These are phyloP conservation scores for Sebastes baramenuke DNA, from an alignment of 2,797 vertebrate species.

Conservation along the genomic window DNA sequence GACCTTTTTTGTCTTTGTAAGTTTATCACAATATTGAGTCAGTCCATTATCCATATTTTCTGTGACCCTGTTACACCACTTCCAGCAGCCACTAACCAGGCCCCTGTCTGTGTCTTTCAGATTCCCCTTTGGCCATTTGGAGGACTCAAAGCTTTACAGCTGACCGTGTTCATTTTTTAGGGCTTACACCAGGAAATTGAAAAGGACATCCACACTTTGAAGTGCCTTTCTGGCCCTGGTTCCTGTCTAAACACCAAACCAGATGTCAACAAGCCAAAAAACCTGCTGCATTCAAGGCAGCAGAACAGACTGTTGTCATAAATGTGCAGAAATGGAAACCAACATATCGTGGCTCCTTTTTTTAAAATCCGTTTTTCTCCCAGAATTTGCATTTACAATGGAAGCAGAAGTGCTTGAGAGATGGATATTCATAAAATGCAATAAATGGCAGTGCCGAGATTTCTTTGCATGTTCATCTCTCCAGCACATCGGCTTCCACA, in stretches of 20 bases:
- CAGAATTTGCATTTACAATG: slow-evolving; percentile 21
- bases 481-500: slow-evolving; percentile 21
- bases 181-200: slow-evolving; percentile 64
- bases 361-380: slow-evolving; percentile 21
- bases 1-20: slow-evolving; percentile 52
- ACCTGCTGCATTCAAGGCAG: slow-evolving; percentile 6
- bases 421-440: not conserved
- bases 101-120: slow-evolving; percentile 45
- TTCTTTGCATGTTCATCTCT: slow-evolving; percentile 13
- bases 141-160: slow-evolving; percentile 51
- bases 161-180: slow-evolving; percentile 55
- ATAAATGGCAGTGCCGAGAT: slow-evolving; percentile 13
- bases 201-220: slow-evolving; percentile 69
- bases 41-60: not conserved
- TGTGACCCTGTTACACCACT: not conserved
- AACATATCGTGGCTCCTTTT: slow-evolving; percentile 42
- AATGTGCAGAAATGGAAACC: slow-evolving; percentile 19
- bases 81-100: not conserved
- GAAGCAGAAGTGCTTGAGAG: slow-evolving; percentile 15
- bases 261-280: slow-evolving; percentile 51
- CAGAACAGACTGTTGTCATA: slow-evolving; percentile 29
- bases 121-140: slow-evolving; percentile 54
- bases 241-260: slow-evolving; percentile 62
- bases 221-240: slow-evolving; percentile 77
- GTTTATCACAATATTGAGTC: not conserved